Evolutionary conservation across 2,888 invertebrate genomes (phyloP).

Genomic region (Zeuzera pyrina): DNA sequence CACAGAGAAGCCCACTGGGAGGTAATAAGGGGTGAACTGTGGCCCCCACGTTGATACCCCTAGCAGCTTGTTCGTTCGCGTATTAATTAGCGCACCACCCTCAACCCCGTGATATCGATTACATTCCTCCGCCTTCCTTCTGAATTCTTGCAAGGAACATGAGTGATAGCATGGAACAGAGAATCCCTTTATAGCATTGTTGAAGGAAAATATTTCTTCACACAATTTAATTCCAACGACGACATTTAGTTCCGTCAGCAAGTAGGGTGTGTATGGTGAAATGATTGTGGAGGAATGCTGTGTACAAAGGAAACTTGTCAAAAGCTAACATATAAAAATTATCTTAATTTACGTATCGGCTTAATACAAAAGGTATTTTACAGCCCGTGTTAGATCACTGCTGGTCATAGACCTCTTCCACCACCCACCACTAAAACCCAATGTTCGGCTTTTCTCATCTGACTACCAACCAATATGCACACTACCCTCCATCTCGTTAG

Average conservation of each 20-base stretch:
- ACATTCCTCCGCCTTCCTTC: slow-evolving; percentile 17
- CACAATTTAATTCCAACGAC: slow-evolving; percentile 29
- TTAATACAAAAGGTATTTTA: not conserved
- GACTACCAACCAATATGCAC: too few relatives aligned
- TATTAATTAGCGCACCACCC: slow-evolving; percentile 35
- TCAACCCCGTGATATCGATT: slow-evolving; percentile 32
- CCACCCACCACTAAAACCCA: too few relatives aligned
- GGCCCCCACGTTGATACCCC: slow-evolving; percentile 51
- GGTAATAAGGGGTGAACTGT: too few relatives aligned
- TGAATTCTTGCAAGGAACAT: slow-evolving; percentile 24
- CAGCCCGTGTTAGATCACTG: too few relatives aligned
- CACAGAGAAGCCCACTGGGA: slow-evolving; percentile 39
- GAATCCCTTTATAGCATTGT: slow-evolving; percentile 3
- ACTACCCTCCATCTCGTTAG: too few relatives aligned
- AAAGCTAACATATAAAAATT: not conserved
- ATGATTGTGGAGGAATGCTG: too few relatives aligned
- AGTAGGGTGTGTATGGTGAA: slow-evolving; percentile 20
- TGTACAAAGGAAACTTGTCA: too few relatives aligned
- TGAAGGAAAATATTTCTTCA: slow-evolving; percentile 21
- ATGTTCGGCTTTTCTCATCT: too few relatives aligned
- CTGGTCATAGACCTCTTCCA: too few relatives aligned
- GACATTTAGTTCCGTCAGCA: slow-evolving; percentile 29
- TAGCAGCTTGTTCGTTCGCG: slow-evolving; percentile 22
- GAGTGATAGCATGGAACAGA: slow-evolving; percentile 43
- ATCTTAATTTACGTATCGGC: not conserved